These are phyloP conservation scores for Ptilodon capucinus DNA, from an alignment of 2,888 invertebrate genomes.

Conservation along the genomic window DNA sequence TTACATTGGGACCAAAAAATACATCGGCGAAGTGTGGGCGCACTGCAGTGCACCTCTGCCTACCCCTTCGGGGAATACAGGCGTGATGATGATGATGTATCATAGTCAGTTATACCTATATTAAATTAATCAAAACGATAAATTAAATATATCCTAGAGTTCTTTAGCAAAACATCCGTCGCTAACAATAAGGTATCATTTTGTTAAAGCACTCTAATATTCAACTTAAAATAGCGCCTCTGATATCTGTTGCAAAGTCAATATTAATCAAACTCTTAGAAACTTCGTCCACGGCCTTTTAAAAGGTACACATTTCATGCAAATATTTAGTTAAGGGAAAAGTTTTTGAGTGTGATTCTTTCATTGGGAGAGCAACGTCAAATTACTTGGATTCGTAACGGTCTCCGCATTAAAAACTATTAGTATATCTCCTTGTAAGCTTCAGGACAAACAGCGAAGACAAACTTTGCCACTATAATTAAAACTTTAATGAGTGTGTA, in stretches of 20 bases:
- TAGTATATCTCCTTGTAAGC: constrained; percentile 24
- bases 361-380: background rate
- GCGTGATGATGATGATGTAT: too few species aligned
- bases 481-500: background rate
- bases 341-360: background rate
- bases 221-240: constrained; percentile 3
- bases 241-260: constrained; percentile 12
- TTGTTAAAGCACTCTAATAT: constrained; percentile 2
- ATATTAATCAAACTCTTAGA: constrained; percentile 18
- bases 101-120: too few species aligned
- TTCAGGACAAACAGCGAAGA: constrained; percentile 9
- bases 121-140: too few species aligned
- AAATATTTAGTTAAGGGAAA: constrained; percentile 15
- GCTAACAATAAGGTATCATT: too few species aligned
- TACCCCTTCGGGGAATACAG: too few species aligned
- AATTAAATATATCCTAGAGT: too few species aligned
- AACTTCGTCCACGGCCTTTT: constrained; percentile 21
- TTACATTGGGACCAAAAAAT: too few species aligned
- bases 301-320: constrained; percentile 9
- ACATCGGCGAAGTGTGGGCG: too few species aligned
- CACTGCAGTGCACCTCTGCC: too few species aligned
- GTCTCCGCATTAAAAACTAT: constrained; percentile 26
- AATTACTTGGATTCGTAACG: constrained; percentile 7
- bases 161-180: too few species aligned
- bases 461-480: constrained; percentile 16